Base-by-base conservation (phyloP, 2,888 invertebrate species). In the Pilophorus perplexus region DNA sequence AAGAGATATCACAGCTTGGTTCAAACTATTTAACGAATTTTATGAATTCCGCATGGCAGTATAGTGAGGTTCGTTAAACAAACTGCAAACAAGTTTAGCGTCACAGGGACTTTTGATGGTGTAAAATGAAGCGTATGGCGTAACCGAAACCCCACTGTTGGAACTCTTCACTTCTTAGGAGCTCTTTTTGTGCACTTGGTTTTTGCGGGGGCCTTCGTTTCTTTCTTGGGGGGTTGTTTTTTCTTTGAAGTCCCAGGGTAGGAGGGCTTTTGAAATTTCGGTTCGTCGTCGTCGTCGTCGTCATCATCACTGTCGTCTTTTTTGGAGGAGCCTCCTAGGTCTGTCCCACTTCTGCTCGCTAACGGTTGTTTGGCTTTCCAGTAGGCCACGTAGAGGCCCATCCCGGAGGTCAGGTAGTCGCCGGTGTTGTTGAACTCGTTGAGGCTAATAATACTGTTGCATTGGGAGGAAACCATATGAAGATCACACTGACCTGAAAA, bases 381-480 rank as follows among this genome's bases (percentile, higher is more conserved):
- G 23, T 68, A 68, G 14, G 46, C 44, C 2, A 68, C 54, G 55
- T 64, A 65, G 5, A 57, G 23, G 4, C 70, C 62, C 68, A 70
- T 68, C 6, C 67, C 65, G 28, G 68, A 67, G 20, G 75, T 75
- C 48, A 78, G 64, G 4, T 69, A 68, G 60, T 76, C 75, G 33
- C 77, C 78, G 16, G 70, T 70, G 2, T 67, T 71, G 70, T 75
- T 76, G 70, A 78, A 78, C 50, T 74, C 73, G 70, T 76, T 77
- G 38, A 78, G 71, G 73, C 75, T 73, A 4, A 71, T 66, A 48
- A 75, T 74, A 14, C 72, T 72, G 40, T 69, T 71, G 40, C 50
- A 59, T 20, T 64, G 70, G 64, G 27, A 68, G 57, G 67, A 71
- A 64, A 42, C 62, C 50, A 55, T 57, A 38, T 54, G 69, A 10